phyloP scores from a whole-genome alignment of 2,888 invertebrate species.

The Drosophila mimica region DNA sequence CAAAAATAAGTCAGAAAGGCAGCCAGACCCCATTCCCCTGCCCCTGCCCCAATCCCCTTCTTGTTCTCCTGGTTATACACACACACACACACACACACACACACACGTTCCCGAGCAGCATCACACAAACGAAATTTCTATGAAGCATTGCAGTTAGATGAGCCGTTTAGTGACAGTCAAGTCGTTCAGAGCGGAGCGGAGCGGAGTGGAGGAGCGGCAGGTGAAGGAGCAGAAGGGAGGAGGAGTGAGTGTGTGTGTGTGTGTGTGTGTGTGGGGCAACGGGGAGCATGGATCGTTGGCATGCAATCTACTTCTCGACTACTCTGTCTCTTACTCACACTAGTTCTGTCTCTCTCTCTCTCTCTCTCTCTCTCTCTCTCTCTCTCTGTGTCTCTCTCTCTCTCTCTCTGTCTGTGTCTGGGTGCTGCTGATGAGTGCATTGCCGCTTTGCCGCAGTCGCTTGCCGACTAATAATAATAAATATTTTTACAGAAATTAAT shows the following conservation, averaged over 20 bases:
- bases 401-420: slow-evolving; percentile 26
- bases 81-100: background rate
- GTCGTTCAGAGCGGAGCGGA: slow-evolving; percentile 43
- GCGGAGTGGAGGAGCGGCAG: slow-evolving; percentile 6
- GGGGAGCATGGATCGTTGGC: slow-evolving; percentile 50
- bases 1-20: slow-evolving; percentile 82
- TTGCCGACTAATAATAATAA: slow-evolving; percentile 71
- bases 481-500: slow-evolving; percentile 71
- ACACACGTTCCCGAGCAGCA: slow-evolving; percentile 9
- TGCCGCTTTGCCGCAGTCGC: slow-evolving; percentile 55
- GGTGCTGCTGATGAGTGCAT: slow-evolving; percentile 59
- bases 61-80: background rate
- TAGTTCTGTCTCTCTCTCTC: background rate
- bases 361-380: slow-evolving; percentile 4
- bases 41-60: background rate
- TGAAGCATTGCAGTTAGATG: slow-evolving; percentile 81
- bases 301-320: slow-evolving; percentile 29
- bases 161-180: slow-evolving; percentile 81
- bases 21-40: slow-evolving; percentile 38
- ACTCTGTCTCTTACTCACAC: slow-evolving; percentile 9
- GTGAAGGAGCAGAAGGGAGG: slow-evolving; percentile 11
- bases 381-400: background rate
- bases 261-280: background rate
- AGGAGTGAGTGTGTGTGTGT: background rate
- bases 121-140: slow-evolving; percentile 73